Evolutionary conservation across 2,888 invertebrate genomes (phyloP), one percentile per base, ranked within the genome.

Genomic region (Phalangium opilio): DNA sequence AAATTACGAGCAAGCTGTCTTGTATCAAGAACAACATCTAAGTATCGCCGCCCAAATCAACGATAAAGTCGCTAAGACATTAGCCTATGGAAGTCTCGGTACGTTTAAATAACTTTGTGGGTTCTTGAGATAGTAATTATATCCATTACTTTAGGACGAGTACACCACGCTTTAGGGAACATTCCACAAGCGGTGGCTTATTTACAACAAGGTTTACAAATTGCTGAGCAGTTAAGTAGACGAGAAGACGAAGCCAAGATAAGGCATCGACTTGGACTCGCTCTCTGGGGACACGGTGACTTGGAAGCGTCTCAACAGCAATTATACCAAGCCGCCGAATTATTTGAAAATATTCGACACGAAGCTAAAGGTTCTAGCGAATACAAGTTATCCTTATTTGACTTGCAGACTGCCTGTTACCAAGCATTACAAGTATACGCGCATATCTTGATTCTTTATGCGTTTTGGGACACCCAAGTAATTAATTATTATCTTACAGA

Each of bases 201-300:
- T 62, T 69, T 95, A 4, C 78, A 85, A 44, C 90, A 93, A 64
- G 91, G 90, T 0, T 69, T 93, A 15, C 63, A 66, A 54, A 66
- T 70, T 19, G 68, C 70, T 8, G 69, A 70, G 49, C 64, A 64
- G 78, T 56, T 64, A 5, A 61, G 66, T 7, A 43, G 64, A 3
- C 54, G 81, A 53, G 91, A 93, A 64, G 91, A 93, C 67, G 90
- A 91, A 70, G 86, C 86, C 0, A 75, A 81, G 60, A 78, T 87
- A 8, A 74, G 85, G n/a, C 84, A 86, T 60, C 73, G 86, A 15
- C 73, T 89, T 45, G 91, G 91, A 44, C 76, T 93, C 57, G 85
- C 90, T 0, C 73, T 91, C 3, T 90, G 90, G 81, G 80, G 85
- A 19, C 83, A 83, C 54, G 85, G 84, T 11, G 86, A 91, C 61